phyloP scores from a whole-genome alignment of 2,797 vertebrate genomes.

The Cetoscarus ocellatus region DNA sequence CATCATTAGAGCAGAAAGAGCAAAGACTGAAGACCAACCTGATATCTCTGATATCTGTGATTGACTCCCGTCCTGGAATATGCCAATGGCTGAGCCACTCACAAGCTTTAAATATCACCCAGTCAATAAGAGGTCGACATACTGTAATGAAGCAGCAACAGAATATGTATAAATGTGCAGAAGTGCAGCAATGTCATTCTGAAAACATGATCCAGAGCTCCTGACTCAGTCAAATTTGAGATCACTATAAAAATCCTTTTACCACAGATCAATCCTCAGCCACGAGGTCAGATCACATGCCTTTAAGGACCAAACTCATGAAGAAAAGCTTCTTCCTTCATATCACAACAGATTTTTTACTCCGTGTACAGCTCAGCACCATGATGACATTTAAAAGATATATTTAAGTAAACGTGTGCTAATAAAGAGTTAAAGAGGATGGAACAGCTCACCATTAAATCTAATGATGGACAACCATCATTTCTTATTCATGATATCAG shows the following conservation, averaged over 20 bases:
- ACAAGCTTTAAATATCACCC: constrained; percentile 72
- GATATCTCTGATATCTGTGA: constrained; percentile 65
- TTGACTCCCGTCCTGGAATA: constrained; percentile 47
- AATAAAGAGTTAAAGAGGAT: too few species aligned
- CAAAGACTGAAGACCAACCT: constrained; percentile 52
- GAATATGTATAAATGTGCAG: constrained; percentile 54
- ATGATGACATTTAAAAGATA: constrained; percentile 14
- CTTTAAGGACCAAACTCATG: constrained; percentile 35
- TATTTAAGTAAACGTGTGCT: background rate
- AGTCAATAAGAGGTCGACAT: constrained; percentile 63
- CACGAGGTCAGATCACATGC: constrained; percentile 58
- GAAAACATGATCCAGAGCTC: constrained; percentile 73
- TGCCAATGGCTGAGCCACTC: constrained; percentile 40
- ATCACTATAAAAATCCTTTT: constrained; percentile 70
- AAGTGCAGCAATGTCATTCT: constrained; percentile 64
- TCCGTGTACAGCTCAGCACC: background rate
- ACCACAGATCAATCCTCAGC: constrained; percentile 65
- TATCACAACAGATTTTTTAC: constrained; percentile 3
- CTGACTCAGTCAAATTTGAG: constrained; percentile 75
- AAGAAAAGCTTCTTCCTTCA: constrained; percentile 1
- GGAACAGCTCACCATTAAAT: too few species aligned
- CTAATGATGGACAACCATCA: too few species aligned
- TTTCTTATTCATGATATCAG: too few species aligned
- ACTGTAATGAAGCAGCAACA: constrained; percentile 59
- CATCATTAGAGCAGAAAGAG: constrained; percentile 33